Evolutionary conservation across 1,140 invertebrate species (phyloP).

Genomic region (Meteorus sp.): DNA sequence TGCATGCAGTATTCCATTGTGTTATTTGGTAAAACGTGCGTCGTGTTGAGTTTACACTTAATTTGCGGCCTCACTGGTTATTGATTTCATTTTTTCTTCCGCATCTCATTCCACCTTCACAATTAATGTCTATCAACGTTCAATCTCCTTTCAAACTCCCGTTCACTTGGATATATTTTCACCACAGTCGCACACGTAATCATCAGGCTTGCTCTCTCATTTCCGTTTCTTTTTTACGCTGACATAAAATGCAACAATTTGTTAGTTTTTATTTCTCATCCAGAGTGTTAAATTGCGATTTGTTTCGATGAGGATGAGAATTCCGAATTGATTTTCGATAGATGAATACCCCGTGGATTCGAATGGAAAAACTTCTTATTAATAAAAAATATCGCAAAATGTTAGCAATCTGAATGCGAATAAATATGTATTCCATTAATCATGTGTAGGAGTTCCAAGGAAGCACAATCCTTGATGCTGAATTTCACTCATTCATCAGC

Average conservation of each 20-base stretch:
- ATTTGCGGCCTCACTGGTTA: constrained; percentile 6
- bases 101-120: too few relatives aligned
- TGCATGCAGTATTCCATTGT: constrained; percentile 34
- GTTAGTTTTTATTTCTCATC: not conserved
- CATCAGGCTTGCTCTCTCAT: not conserved
- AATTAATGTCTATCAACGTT: constrained; percentile 1
- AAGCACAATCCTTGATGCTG: constrained; percentile 25
- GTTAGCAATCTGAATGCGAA: constrained; percentile 20
- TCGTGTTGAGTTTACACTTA: constrained; percentile 28
- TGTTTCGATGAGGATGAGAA: too few relatives aligned
- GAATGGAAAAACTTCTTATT: not conserved
- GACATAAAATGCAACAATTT: not conserved
- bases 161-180: not conserved
- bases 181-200: not conserved
- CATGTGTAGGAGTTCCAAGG: constrained; percentile 15
- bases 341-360: too few relatives aligned
- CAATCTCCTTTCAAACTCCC: not conserved
- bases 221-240: not conserved
- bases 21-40: constrained; percentile 36
- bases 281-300: too few relatives aligned
- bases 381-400: constrained; percentile 9
- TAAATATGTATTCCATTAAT: constrained; percentile 14
- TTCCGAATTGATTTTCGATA: too few relatives aligned
- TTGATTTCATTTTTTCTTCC: not conserved
- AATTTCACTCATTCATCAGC: constrained; percentile 15